phyloP scores from a whole-genome alignment of 2,113 vertebrate genomes.

The western clawed frog (Xenopus tropicalis) region DNA sequence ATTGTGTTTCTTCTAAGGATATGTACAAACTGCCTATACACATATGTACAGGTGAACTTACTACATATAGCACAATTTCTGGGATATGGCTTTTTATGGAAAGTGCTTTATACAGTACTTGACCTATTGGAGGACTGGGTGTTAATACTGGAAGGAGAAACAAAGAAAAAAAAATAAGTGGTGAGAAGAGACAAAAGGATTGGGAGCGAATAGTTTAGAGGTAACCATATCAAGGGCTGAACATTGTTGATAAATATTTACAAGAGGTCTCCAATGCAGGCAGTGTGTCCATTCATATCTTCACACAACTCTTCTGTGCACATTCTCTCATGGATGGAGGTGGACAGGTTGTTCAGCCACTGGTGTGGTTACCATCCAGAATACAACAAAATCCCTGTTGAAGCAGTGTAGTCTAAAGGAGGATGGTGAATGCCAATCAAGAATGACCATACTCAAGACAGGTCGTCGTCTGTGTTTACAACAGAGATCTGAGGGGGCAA shows the following conservation, averaged over 20 bases:
- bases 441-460: slow-evolving; percentile 66
- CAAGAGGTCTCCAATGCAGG: slow-evolving; percentile 55
- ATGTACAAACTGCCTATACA: slow-evolving; percentile 82
- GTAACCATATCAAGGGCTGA: slow-evolving; percentile 69
- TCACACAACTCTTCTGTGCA: slow-evolving; percentile 60
- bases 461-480: slow-evolving; percentile 95
- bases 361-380: slow-evolving; percentile 65
- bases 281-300: slow-evolving; percentile 36
- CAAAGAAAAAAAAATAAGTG: slow-evolving; percentile 26
- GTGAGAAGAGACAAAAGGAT: slow-evolving; percentile 47
- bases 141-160: slow-evolving; percentile 37
- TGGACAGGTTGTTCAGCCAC: slow-evolving; percentile 64
- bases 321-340: slow-evolving; percentile 77
- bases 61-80: slow-evolving; percentile 64
- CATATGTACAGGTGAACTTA: slow-evolving; percentile 79
- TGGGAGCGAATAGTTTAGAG: slow-evolving; percentile 58
- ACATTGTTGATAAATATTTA: slow-evolving; percentile 65
- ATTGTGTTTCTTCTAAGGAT: slow-evolving; percentile 67
- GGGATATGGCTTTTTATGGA: slow-evolving; percentile 77
- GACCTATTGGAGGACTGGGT: slow-evolving; percentile 54
- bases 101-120: slow-evolving; percentile 67
- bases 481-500: slow-evolving; percentile 83
- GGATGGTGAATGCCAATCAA: slow-evolving; percentile 42
- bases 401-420: slow-evolving; percentile 56
- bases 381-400: slow-evolving; percentile 50